These are phyloP conservation scores for Erpobdella octoculata DNA, from an alignment of 2,888 invertebrate genomes.

Conservation along the genomic window DNA sequence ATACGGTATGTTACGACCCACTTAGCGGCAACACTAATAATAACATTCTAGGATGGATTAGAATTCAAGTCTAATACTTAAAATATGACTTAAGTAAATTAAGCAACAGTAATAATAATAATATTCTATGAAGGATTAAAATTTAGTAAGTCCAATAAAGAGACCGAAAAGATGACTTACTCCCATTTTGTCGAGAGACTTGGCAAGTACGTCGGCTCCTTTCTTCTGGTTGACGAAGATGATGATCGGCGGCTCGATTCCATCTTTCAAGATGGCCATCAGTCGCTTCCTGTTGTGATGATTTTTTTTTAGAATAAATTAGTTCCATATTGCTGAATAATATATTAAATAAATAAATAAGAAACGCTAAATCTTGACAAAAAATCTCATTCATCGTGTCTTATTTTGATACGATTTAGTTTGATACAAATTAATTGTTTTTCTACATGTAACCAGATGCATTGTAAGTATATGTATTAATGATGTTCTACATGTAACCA, in stretches of 20 bases:
- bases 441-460: too few relatives aligned
- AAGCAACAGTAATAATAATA: neutral
- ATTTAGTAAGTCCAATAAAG: too few relatives aligned
- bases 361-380: too few relatives aligned
- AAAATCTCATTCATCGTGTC: too few relatives aligned
- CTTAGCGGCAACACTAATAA: too few relatives aligned
- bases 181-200: conserved; percentile 89
- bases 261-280: conserved; percentile 74
- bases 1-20: too few relatives aligned
- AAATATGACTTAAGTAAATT: neutral
- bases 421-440: too few relatives aligned
- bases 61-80: neutral
- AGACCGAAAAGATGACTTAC: conserved; percentile 51
- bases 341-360: neutral
- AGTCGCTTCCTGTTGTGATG: conserved; percentile 65
- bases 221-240: conserved; percentile 99
- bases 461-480: too few relatives aligned
- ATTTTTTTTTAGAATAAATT: neutral
- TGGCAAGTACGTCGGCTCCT: conserved; percentile 92
- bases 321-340: neutral
- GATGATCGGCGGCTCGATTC: conserved; percentile 92
- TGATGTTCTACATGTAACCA: too few relatives aligned
- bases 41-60: too few relatives aligned
- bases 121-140: too few relatives aligned
- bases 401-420: too few relatives aligned